These are phyloP conservation scores for Myopa tessellatipennis DNA, from an alignment of 2,888 invertebrate species.

Conservation along the genomic window DNA sequence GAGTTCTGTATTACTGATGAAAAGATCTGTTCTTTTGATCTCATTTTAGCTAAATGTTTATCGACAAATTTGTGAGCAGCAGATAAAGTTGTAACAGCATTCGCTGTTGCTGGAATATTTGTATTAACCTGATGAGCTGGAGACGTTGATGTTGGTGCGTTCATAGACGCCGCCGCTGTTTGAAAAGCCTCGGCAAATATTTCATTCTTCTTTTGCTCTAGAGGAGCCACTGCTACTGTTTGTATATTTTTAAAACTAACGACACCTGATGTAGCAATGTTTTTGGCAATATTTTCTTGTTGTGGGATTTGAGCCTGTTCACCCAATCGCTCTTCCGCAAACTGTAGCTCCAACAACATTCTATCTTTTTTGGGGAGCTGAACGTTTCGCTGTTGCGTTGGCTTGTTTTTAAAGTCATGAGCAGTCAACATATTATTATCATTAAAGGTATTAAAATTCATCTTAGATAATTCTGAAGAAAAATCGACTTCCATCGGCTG, in stretches of 20 bases:
- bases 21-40: slow-evolving; percentile 1
- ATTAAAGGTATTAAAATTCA: background rate
- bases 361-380: slow-evolving; percentile 27
- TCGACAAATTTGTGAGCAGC: slow-evolving; percentile 7
- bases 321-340: slow-evolving; percentile 19
- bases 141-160: background rate
- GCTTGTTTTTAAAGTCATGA: slow-evolving; percentile 4
- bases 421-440: background rate
- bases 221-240: slow-evolving; percentile 24
- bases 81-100: background rate
- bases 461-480: background rate
- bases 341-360: slow-evolving; percentile 23
- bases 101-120: slow-evolving; percentile 1
- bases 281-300: background rate
- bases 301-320: slow-evolving; percentile 1
- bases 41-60: slow-evolving; percentile 24
- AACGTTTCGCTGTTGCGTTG: slow-evolving; percentile 1
- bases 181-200: too few species aligned
- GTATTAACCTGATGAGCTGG: background rate
- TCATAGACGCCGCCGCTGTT: background rate
- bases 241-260: slow-evolving; percentile 9
- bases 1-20: background rate
- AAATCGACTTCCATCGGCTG: background rate
- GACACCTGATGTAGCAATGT: background rate
- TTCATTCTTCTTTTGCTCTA: slow-evolving; percentile 1